These are phyloP conservation scores for Gasteruption jaculator DNA, from an alignment of 2,888 invertebrate species.

Conservation along the genomic window DNA sequence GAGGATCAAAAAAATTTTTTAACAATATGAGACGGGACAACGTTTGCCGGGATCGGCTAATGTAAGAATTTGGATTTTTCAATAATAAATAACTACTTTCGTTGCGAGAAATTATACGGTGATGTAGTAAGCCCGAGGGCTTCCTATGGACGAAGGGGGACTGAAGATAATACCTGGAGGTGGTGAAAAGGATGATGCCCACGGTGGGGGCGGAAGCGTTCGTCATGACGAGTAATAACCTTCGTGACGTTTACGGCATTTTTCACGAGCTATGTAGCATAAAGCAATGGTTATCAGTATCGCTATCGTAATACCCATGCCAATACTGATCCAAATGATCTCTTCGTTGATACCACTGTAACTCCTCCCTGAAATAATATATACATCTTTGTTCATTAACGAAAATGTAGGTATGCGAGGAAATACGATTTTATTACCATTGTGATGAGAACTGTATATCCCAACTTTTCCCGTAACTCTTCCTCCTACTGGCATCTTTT, in stretches of 20 bases:
- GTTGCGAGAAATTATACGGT: conserved; percentile 29
- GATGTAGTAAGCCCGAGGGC: conserved; percentile 42
- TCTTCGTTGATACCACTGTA: conserved; percentile 83
- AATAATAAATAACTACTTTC: no score
- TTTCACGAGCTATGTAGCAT: conserved; percentile 77
- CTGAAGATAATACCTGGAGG: conserved; percentile 38
- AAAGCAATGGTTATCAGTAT: conserved; percentile 77
- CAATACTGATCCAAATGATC: conserved; percentile 85
- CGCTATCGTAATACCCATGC: conserved; percentile 79
- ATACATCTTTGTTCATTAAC: no score
- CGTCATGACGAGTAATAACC: conserved; percentile 40
- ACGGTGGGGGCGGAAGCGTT: conserved; percentile 36
- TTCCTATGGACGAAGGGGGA: conserved; percentile 39
- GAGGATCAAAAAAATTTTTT: no score
- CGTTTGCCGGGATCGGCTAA: no score
- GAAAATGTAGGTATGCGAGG: no score
- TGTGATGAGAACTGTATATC: conserved; percentile 69
- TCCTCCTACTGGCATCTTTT: conserved; percentile 62
- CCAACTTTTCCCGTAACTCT: conserved; percentile 78
- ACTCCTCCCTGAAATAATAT: conserved; percentile 63
- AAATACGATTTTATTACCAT: conserved; percentile 59
- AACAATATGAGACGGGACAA: no score
- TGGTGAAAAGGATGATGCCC: conserved; percentile 38
- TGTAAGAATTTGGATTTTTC: no score
- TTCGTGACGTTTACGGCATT: conserved; percentile 72